Conservation (phyloP, 2,113 vertebrate genomes). For the Orthonyx spaldingii region DNA sequence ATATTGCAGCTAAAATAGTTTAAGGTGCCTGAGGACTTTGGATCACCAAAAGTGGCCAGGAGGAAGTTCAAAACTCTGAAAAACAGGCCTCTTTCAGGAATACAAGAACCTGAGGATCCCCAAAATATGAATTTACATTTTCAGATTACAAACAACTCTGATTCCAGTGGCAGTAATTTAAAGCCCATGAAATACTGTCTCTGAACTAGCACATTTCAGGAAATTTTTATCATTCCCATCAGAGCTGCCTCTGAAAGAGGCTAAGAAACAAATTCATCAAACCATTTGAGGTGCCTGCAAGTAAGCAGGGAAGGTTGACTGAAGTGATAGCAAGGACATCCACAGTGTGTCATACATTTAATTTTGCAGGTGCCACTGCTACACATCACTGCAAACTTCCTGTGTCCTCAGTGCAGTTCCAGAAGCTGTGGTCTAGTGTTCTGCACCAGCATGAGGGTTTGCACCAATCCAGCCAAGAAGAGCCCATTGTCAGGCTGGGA, state of each 20-base stretch:
- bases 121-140: not conserved
- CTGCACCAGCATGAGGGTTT: not conserved
- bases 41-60: fast-evolving
- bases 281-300: not conserved
- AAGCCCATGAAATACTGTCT: not conserved
- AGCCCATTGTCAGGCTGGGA: not conserved
- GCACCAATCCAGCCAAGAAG: not conserved
- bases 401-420: fast-evolving
- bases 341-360: not conserved
- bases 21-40: not conserved
- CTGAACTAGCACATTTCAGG: not conserved
- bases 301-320: not conserved
- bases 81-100: not conserved
- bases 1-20: not conserved
- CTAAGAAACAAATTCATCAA: not conserved
- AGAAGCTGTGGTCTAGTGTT: not conserved
- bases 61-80: not conserved
- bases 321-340: not conserved
- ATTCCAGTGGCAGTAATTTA: not conserved
- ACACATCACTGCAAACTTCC: not conserved
- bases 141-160: not conserved
- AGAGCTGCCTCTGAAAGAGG: not conserved
- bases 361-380: not conserved
- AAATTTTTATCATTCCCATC: not conserved
- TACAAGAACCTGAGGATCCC: not conserved